phyloP scores from a whole-genome alignment of 2,113 vertebrate genomes.

The Serilophus lunatus region DNA sequence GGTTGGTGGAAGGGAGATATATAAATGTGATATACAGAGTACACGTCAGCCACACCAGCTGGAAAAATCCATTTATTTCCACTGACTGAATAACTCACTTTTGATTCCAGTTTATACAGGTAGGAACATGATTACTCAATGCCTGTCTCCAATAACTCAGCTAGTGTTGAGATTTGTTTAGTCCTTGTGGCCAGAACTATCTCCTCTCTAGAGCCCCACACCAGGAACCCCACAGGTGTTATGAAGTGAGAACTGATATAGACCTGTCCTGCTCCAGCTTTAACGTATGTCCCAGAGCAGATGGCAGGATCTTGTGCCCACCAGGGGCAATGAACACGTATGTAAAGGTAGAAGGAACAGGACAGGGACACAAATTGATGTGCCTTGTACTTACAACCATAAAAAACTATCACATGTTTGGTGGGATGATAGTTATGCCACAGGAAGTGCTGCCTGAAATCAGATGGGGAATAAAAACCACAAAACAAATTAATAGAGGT shows the following conservation, averaged over 20 bases:
- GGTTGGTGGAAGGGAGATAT: slow-evolving; percentile 40
- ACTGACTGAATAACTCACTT: slow-evolving; percentile 56
- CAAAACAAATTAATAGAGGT: too few relatives aligned
- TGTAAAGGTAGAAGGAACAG: neutral
- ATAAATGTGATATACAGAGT: slow-evolving; percentile 54
- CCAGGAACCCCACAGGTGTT: neutral
- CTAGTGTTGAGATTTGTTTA: neutral
- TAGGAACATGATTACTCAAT: slow-evolving; percentile 40
- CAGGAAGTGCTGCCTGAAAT: too few relatives aligned
- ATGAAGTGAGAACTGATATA: fast-evolving
- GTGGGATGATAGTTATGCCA: neutral
- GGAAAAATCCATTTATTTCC: slow-evolving; percentile 65
- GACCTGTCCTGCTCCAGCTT: neutral
- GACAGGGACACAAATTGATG: neutral
- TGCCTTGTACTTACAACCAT: neutral
- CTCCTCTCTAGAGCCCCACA: neutral
- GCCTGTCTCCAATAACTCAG: slow-evolving; percentile 3
- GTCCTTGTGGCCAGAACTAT: neutral
- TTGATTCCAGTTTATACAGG: slow-evolving; percentile 50
- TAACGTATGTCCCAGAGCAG: neutral
- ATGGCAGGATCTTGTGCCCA: neutral
- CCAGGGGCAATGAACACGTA: neutral
- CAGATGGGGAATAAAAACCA: too few relatives aligned
- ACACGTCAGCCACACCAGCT: slow-evolving; percentile 32
- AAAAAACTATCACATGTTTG: neutral